Evolutionary conservation across 2,113 vertebrate genomes (phyloP).

Genomic region (Archilochus colubris): DNA sequence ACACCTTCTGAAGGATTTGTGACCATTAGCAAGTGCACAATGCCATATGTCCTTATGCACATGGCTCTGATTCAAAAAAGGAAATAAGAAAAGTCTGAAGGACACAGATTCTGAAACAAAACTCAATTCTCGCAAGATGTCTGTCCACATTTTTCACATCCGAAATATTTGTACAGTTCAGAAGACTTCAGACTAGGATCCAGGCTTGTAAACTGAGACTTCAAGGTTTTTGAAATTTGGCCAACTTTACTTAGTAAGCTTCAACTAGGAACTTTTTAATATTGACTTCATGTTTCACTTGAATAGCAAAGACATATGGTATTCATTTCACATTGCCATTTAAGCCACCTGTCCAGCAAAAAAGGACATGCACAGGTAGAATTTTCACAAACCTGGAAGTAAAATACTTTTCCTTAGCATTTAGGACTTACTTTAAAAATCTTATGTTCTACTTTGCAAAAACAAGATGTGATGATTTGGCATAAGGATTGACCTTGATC

Average conservation of each 20-base stretch:
- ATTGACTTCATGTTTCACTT: neutral
- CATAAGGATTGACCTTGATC: neutral
- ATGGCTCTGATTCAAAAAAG: constrained; percentile 1
- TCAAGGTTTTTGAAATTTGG: constrained; percentile 12
- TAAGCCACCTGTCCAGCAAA: constrained; percentile 4
- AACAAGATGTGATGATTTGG: neutral
- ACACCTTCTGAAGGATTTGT: constrained; percentile 12
- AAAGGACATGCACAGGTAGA: neutral
- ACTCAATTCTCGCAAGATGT: constrained; percentile 30
- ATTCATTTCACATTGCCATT: neutral
- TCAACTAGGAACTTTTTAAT: neutral
- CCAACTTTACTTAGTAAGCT: constrained; percentile 6
- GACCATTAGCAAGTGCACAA: neutral
- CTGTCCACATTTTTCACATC: neutral
- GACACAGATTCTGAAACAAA: constrained; percentile 28
- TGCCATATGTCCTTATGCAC: constrained; percentile 36
- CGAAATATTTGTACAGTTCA: neutral
- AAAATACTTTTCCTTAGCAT: neutral
- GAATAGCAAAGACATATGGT: neutral
- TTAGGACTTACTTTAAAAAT: neutral
- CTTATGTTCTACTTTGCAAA: neutral
- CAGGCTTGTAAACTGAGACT: constrained; percentile 4
- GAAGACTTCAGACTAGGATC: neutral
- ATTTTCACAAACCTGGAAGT: neutral
- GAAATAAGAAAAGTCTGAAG: constrained; percentile 36